A percentile compares a stretch with the other conserved stretches of the same genome.
Evolutionary conservation across 2,888 invertebrate species (phyloP).

Genomic region (Phortica magna): DNA sequence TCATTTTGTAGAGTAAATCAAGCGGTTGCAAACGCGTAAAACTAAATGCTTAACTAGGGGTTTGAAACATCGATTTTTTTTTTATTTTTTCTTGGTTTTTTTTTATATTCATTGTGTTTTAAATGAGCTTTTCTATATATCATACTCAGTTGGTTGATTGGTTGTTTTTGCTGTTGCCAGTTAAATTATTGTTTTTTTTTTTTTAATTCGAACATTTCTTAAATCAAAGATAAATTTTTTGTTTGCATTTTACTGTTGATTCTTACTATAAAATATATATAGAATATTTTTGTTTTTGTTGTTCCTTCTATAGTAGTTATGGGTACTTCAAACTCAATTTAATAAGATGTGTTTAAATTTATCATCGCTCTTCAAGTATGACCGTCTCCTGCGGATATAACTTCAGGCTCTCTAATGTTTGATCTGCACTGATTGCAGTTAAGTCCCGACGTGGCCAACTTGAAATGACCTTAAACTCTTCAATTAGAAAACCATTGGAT

Average conservation of each 20-base stretch:
- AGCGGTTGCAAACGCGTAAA: slow-evolving; percentile 7
- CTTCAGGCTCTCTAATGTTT: slow-evolving; percentile 89
- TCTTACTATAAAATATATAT: not conserved
- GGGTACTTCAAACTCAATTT: not conserved
- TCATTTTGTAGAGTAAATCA: slow-evolving; percentile 35
- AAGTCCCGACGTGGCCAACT: slow-evolving; percentile 98
- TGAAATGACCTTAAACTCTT: slow-evolving; percentile 93
- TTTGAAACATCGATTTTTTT: not conserved
- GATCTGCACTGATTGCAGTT: slow-evolving; percentile 86
- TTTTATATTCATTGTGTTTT: not conserved
- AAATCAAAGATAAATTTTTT: not conserved
- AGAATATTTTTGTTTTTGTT: not conserved
- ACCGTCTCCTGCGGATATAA: slow-evolving; percentile 96
- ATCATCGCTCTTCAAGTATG: slow-evolving; percentile 95
- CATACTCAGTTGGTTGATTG: not conserved
- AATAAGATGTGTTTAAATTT: slow-evolving; percentile 35
- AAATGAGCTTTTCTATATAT: not conserved
- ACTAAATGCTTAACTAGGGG: not conserved
- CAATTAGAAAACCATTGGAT: slow-evolving; percentile 91
- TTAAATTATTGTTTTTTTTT: not conserved
- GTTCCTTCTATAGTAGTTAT: not conserved
- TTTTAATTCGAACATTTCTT: not conserved
- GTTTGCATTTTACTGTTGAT: not conserved
- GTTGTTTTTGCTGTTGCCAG: not conserved
- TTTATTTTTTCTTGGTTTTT: not conserved